Base-by-base conservation (phyloP, 92 coral and sea anemone genomes). In the Bergia puertoricense region DNA sequence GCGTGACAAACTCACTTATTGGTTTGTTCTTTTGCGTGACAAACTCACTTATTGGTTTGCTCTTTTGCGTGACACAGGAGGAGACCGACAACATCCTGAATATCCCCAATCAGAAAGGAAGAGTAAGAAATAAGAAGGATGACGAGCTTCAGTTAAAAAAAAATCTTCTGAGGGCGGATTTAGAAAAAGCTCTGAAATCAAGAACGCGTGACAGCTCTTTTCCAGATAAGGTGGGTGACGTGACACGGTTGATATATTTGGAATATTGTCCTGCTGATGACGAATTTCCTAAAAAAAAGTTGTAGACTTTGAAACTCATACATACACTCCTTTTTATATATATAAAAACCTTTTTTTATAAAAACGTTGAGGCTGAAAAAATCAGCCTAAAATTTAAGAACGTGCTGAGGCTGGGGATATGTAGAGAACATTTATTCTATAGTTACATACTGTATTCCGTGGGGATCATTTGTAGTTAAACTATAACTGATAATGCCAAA, bases 121-220 rank as follows among this genome's bases (percentile, higher is more conserved):
- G 68, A 8, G 14, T 59, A 5, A 36, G 74, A 57, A 81, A 81
- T 42, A 81, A 81, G 68, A 81, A 37, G 46, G 85, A 81, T 41
- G 85, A 59, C 37, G 85, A 81, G 23, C 74, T 81, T 16, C 85
- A 81, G 85, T 81, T 81, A 54, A 56, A 48, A 36, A 81, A 56
- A 65, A 81, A 81, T 9, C 85, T 81, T 62, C 20, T 56, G 74
- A 62, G 85, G 8, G 73, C 85, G 38, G 74, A 81, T 38, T 81
- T 81, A 65, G 85, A 81, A 65, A 81, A 59, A 41, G 85, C 85
- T 57, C 18, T 81, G 73, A 81, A 62, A 81, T 81, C 74, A 36
- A 81, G 85, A 41, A 39, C 36, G 10, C 45, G 22, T 40, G 30
- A 56, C 22, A 38, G 6, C 45, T 50, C 41, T 30, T 14, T 23